Evolutionary conservation across 2,113 vertebrate species (phyloP).

Genomic region (Anolis sagrei): DNA sequence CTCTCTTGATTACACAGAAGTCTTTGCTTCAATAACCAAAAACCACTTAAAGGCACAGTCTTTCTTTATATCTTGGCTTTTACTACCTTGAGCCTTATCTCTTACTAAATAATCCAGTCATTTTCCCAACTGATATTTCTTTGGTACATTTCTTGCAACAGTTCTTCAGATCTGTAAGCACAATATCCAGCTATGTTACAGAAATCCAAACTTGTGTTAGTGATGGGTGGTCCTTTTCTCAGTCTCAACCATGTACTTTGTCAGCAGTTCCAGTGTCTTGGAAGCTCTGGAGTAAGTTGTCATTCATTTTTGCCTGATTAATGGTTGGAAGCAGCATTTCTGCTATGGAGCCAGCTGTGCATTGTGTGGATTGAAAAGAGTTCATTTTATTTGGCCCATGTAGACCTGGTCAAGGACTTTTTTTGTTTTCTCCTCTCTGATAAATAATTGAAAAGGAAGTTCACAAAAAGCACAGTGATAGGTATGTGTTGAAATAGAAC

Average conservation of each 20-base stretch:
- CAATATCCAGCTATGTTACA: not conserved
- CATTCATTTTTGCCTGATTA: no score
- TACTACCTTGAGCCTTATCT: not conserved
- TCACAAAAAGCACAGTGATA: not conserved
- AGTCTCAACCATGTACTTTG: not conserved
- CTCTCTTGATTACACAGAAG: conserved; percentile 10
- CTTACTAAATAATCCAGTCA: not conserved
- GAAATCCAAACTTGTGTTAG: no score
- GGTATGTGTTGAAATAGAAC: not conserved
- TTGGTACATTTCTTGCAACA: not conserved
- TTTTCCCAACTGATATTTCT: not conserved
- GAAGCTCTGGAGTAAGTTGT: not conserved
- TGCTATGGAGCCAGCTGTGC: no score
- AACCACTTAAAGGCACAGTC: not conserved
- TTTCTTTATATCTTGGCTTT: not conserved
- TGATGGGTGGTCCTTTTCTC: not conserved
- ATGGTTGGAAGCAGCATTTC: no score
- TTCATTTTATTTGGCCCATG: no score
- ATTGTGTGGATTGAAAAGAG: no score
- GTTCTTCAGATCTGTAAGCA: not conserved
- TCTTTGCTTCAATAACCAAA: not conserved
- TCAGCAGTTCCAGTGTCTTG: not conserved
- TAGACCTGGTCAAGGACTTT: no score
- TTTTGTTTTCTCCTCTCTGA: not conserved
- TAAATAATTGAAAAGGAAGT: not conserved